Evolutionary conservation across 2,113 vertebrate species (phyloP), one percentile per base, ranked within the genome.

Genomic region (Nerophis lumbriciformis): DNA sequence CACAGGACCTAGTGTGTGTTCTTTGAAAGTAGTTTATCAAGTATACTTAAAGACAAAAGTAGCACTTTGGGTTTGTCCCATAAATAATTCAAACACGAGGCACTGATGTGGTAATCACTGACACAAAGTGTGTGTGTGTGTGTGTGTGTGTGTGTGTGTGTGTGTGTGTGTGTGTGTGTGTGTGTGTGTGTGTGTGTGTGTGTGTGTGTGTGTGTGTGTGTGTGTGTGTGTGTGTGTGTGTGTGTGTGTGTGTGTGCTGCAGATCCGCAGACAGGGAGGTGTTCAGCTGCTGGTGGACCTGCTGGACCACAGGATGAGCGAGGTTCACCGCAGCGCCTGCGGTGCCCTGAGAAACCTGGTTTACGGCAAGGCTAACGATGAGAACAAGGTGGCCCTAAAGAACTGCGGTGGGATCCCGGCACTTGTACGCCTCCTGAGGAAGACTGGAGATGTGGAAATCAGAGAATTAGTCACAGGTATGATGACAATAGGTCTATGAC

Each of bases 241-340:
- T 5, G 42, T 42, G 42, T 48, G 49, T 8, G 47, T 39, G 2
- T 11, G 4, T 57, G 8, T 38, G 5, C n/a, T 4, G 48, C 90
- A 99, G 97, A 98, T 99, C 82, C 92, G 97, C 68, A 91, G 94
- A 84, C 95, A 98, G 88, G 97, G 97, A 0, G 97, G 97, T 53
- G 94, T 99, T 76, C 97, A 97, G 53, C 92, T 99, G 66, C 88
- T 99, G 78, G 95, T 98, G 75, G 97, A 99, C 85, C 90, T 99
- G 0, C 82, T 99, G 85, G 97, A 99, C 65, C 96, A 99, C 89
- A 91, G 97, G 76, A 95, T 98, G 95, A 93, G 92, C 0, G 97
- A 99, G 88, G 97, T 99, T 68, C 97, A 99, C 88, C 93, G 97
- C 47, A 98, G 97, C 79, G 97, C 97, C 82, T 99, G 97, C 60